These are phyloP conservation scores for Pelecanus crispus DNA, from an alignment of 2,113 vertebrate genomes.

Conservation along the genomic window DNA sequence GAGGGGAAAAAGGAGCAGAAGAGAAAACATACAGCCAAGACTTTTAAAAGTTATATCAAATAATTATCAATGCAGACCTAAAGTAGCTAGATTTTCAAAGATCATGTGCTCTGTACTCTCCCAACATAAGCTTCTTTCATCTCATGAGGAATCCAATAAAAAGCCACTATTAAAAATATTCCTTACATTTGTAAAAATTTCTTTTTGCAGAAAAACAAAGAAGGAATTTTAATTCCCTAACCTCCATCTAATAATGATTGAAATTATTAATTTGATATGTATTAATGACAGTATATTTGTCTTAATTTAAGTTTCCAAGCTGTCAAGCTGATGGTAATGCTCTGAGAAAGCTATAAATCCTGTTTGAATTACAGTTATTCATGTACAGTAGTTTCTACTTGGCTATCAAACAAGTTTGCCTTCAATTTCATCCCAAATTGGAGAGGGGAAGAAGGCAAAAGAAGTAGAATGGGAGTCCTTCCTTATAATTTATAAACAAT, in stretches of 20 bases:
- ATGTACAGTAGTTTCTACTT: neutral
- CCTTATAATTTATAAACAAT: neutral
- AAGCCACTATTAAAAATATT: neutral
- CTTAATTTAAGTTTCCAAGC: neutral
- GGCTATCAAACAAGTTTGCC: neutral
- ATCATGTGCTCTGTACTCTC: neutral
- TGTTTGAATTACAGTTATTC: neutral
- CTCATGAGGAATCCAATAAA: neutral
- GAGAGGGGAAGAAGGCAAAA: neutral
- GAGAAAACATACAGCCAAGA: neutral
- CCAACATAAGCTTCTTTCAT: neutral
- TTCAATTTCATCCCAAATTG: neutral
- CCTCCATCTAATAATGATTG: neutral
- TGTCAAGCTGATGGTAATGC: neutral
- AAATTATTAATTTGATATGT: too few species aligned
- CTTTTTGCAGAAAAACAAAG: neutral
- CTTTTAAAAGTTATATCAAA: neutral
- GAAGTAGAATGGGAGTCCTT: neutral
- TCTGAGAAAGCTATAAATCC: neutral
- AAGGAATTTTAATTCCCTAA: neutral
- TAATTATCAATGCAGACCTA: neutral
- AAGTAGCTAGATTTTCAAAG: neutral
- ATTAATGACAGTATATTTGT: neutral
- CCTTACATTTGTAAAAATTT: neutral
- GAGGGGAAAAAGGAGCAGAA: neutral